Conservation (phyloP, 2,888 invertebrate species). For the Ennomos quercinarius region DNA sequence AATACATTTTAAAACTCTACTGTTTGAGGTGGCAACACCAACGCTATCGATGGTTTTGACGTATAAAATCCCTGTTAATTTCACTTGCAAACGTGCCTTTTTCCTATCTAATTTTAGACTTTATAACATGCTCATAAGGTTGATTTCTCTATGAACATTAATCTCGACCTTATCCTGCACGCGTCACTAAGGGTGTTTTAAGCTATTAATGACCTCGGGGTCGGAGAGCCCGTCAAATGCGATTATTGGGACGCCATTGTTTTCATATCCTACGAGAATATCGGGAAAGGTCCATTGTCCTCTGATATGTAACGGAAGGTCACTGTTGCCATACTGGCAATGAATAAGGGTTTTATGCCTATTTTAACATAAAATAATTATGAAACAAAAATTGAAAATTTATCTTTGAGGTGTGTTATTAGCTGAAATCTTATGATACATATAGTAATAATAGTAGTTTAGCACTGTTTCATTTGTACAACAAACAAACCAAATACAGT, state of each 20-base stretch:
- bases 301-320: slow-evolving; percentile 3
- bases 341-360: no score
- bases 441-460: no score
- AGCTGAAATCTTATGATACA: no score
- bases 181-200: slow-evolving; percentile 33
- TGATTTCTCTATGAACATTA: neutral
- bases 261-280: slow-evolving; percentile 32
- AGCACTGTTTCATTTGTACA: no score
- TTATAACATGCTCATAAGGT: neutral
- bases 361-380: no score
- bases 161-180: slow-evolving; percentile 22
- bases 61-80: slow-evolving; percentile 17
- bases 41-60: slow-evolving; percentile 15
- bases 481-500: no score
- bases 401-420: no score
- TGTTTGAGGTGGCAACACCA: slow-evolving; percentile 4
- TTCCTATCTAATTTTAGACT: slow-evolving; percentile 3
- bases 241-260: slow-evolving; percentile 47
- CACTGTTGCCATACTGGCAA: no score
- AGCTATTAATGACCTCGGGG: slow-evolving; percentile 36
- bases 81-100: neutral
- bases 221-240: slow-evolving; percentile 38
- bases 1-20: neutral
- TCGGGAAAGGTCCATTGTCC: slow-evolving; percentile 12
- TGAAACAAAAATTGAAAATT: no score